Base-by-base conservation (phyloP, 2,888 invertebrate species). In the Parnassius orleans region DNA sequence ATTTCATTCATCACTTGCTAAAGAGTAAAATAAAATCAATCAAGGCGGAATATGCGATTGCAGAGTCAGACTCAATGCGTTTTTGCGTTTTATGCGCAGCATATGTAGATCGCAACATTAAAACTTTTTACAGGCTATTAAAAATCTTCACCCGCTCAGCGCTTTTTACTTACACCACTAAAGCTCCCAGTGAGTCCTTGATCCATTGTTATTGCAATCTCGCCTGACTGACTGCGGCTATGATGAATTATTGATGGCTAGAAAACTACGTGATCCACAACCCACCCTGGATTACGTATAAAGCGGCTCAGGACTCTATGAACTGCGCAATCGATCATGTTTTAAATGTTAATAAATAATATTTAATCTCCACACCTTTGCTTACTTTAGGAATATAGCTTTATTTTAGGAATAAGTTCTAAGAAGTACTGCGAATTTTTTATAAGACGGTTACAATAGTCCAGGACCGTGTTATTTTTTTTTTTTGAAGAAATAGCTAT, bases 171-270 rank as follows among this genome's bases (percentile, higher is more conserved):
- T 73, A 46, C 0, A 47, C 15, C 66, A 57, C 56, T 67, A 76
- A 80, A 81, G 78, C 79, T 79, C 68, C 66, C 66, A 70, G 77
- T 74, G 79, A 76, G 80, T 76, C 80, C 80, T 76, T 77, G 78
- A 83, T 83, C 75, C 80, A 90, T 90, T 90, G 83, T 83, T 86
- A 90, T 90, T 86, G 85, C 86, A 76, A 78, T 72, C 77, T 77
- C 80, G 89, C 81, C 74, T 75, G 74, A 77, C 79, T 76, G 78
- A 73, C 75, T 78, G 81, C 72, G 72, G 64, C 75, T 77, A 73
- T 71, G 72, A 89, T 90, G 90, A 86, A 90, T 90, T 86, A 90
- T 90, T 85, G 81, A 90, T 87, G 81, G 65, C 73, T 71, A 72
- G 75, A 72, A 74, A 76, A 73, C 75, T 75, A 87, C 89, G 89